Conservation (phyloP, 2,113 vertebrate species). For the Stigmatopora argus region DNA sequence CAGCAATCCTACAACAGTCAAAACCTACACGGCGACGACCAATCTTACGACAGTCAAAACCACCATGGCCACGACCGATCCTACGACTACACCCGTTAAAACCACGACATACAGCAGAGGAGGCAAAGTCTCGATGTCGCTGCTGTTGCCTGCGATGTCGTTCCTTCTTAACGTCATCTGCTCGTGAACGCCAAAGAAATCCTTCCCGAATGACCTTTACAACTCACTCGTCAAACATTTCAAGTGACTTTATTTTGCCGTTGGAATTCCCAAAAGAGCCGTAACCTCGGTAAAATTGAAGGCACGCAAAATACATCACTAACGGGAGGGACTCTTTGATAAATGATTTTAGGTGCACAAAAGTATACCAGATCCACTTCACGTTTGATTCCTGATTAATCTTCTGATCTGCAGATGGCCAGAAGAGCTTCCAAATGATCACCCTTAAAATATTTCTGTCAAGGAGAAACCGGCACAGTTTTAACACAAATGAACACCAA, state of each 20-base stretch:
- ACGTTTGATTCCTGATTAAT: conserved; percentile 31
- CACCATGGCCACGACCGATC: not conserved
- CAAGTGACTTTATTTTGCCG: no score
- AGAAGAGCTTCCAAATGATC: conserved; percentile 59
- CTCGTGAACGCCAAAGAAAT: not conserved
- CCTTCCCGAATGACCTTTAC: not conserved
- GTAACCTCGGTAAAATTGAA: no score
- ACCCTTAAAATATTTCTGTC: conserved; percentile 62
- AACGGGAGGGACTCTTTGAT: no score
- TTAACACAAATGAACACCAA: not conserved
- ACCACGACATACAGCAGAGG: not conserved
- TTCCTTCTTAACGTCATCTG: conserved; percentile 4
- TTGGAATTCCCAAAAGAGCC: no score
- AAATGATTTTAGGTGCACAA: no score
- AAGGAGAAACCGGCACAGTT: not conserved
- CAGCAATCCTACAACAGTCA: not conserved
- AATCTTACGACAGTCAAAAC: not conserved
- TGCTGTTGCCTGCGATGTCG: conserved; percentile 10
- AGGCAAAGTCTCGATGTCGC: conserved; percentile 9
- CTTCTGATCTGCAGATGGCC: conserved; percentile 65
- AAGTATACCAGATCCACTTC: not conserved
- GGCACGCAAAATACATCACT: no score
- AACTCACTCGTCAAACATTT: not conserved
- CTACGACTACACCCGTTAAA: no score
- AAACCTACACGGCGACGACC: not conserved